phyloP scores from a whole-genome alignment of 2,113 vertebrate genomes.

The Brachyistius frenatus region DNA sequence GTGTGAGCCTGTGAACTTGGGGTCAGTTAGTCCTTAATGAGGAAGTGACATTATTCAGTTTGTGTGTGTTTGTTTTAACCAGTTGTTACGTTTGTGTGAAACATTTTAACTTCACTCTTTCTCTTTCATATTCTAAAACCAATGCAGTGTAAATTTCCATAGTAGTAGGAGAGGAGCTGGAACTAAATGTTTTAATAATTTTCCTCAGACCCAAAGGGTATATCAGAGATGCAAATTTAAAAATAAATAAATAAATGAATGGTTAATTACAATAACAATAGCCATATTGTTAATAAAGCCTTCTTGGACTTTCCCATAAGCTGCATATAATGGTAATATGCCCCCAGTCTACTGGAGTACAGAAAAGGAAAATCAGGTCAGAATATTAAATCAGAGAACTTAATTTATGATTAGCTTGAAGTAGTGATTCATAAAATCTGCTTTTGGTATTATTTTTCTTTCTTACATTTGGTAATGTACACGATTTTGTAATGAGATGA shows the following conservation, averaged over 20 bases:
- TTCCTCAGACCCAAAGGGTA: neutral
- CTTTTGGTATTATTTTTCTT: neutral
- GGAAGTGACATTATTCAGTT: conserved; percentile 50
- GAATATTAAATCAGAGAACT: neutral
- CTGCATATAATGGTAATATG: neutral
- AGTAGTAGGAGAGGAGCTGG: too few relatives aligned
- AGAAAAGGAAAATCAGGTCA: neutral
- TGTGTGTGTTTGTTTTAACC: conserved; percentile 3
- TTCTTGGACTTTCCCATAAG: neutral
- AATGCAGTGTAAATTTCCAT: neutral
- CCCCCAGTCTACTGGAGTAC: neutral
- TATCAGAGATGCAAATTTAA: neutral
- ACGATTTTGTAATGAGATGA: neutral
- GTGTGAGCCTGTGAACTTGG: conserved; percentile 11
- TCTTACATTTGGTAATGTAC: neutral
- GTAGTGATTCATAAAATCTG: neutral
- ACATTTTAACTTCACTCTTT: conserved; percentile 20
- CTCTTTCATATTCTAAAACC: neutral
- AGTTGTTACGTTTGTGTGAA: neutral
- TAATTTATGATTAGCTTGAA: neutral
- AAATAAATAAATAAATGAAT: neutral
- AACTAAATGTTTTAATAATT: too few relatives aligned
- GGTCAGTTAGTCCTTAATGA: conserved; percentile 45
- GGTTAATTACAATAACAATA: neutral
- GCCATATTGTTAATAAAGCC: neutral